Percentiles rank a stretch among this genome's conserved stretches.
phyloP scores from a whole-genome alignment of 1,140 invertebrate genomes.

The Octopus sinensis region DNA sequence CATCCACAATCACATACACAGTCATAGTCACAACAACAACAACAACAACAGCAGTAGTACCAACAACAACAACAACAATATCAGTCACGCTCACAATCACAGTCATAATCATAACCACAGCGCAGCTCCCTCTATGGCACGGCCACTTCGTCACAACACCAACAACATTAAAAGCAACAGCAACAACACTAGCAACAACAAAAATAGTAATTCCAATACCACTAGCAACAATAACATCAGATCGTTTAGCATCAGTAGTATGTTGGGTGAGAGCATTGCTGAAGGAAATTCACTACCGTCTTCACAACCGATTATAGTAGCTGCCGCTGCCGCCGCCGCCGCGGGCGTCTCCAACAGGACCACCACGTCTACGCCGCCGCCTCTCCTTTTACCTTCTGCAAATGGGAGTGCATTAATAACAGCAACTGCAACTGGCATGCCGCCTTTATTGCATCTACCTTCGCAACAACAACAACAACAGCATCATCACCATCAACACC shows the following conservation, averaged over 20 bases:
- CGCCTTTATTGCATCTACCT: no score
- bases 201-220: no score
- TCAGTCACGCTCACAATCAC: no score
- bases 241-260: constrained; percentile 38
- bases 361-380: neutral
- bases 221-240: neutral
- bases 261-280: constrained; percentile 34
- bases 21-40: no score
- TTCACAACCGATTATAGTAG: neutral
- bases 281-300: constrained; percentile 3
- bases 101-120: neutral
- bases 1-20: no score
- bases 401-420: neutral
- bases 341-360: neutral
- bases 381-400: neutral
- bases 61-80: no score
- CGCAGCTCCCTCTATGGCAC: neutral
- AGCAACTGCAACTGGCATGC: no score
- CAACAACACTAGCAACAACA: no score
- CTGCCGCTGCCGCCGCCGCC: neutral
- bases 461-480: no score
- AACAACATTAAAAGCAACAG: no score
- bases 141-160: neutral
- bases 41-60: no score
- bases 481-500: no score